Evolutionary conservation across 2,113 vertebrate species (phyloP).

Genomic region (Barnardius zonarius): DNA sequence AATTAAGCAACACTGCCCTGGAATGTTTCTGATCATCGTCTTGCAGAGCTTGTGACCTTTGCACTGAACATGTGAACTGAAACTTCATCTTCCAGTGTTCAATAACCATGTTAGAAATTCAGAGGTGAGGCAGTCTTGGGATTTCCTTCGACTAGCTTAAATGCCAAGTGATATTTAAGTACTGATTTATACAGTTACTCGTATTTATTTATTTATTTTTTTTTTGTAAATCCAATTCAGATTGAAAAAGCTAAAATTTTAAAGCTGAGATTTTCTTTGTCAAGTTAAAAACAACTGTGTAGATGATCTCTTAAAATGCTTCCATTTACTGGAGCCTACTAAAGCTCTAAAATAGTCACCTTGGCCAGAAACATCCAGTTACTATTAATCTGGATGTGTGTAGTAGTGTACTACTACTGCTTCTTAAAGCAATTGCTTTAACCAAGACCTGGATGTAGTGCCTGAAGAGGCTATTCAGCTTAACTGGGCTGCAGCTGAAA

Average conservation of each 20-base stretch:
- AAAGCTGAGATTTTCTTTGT: not conserved
- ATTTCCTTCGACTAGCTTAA: conserved; percentile 61
- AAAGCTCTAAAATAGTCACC: not conserved
- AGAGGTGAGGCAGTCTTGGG: conserved; percentile 53
- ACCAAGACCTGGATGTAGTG: not conserved
- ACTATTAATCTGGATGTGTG: not conserved
- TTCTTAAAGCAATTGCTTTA: not conserved
- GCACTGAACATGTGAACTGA: conserved; percentile 62
- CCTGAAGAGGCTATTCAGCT: not conserved
- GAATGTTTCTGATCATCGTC: conserved; percentile 68
- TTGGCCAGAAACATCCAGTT: not conserved
- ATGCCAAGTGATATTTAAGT: conserved; percentile 36
- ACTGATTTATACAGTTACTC: not conserved
- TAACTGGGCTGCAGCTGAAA: not conserved
- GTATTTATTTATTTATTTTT: not conserved
- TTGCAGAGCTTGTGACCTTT: conserved; percentile 65
- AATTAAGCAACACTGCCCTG: conserved; percentile 66
- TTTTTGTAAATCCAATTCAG: not conserved
- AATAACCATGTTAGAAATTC: conserved; percentile 59
- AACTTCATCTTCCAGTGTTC: conserved; percentile 62
- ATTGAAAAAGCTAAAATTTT: not conserved
- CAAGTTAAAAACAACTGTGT: not conserved
- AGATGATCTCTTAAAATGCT: not conserved
- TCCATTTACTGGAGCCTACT: not conserved
- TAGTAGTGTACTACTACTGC: not conserved